Evolutionary conservation across 2,797 vertebrate species (phyloP).

Genomic region (Natrix natrix): DNA sequence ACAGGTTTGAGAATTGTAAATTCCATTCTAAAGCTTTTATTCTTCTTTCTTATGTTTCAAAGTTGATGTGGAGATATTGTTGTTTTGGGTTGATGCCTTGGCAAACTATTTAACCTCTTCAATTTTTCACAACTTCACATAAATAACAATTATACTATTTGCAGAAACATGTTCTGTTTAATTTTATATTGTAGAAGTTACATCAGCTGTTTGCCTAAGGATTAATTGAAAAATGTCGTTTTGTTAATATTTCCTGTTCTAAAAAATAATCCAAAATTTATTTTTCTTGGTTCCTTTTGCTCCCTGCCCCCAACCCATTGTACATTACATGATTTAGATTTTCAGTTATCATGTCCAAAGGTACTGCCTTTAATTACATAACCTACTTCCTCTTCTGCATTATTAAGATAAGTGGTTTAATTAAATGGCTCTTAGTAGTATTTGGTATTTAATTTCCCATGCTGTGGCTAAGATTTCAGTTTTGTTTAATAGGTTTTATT

Average conservation of each 20-base stretch:
- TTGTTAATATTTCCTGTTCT: slow-evolving; percentile 55
- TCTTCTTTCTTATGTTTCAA: not conserved
- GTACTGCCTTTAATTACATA: slow-evolving; percentile 71
- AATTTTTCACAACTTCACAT: not conserved
- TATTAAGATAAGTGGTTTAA: slow-evolving; percentile 66
- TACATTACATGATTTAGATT: slow-evolving; percentile 69
- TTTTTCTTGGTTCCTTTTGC: slow-evolving; percentile 59
- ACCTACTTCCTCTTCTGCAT: slow-evolving; percentile 56
- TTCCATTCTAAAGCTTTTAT: not conserved
- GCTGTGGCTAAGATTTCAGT: slow-evolving; percentile 36
- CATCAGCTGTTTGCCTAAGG: not conserved
- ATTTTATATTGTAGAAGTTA: not conserved
- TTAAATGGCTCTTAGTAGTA: slow-evolving; percentile 64
- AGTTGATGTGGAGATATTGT: not conserved
- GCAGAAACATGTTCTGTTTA: not conserved
- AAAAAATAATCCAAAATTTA: slow-evolving; percentile 48
- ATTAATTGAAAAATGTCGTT: slow-evolving; percentile 14
- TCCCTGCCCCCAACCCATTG: slow-evolving; percentile 55
- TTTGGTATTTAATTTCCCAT: slow-evolving; percentile 63
- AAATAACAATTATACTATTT: not conserved
- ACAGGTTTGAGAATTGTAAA: not conserved
- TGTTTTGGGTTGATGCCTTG: not conserved
- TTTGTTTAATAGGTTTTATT: not conserved
- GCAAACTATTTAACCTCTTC: not conserved
- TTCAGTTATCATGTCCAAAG: slow-evolving; percentile 69